phyloP scores from a whole-genome alignment of 2,888 invertebrate species.

The Pandemis corylana region DNA sequence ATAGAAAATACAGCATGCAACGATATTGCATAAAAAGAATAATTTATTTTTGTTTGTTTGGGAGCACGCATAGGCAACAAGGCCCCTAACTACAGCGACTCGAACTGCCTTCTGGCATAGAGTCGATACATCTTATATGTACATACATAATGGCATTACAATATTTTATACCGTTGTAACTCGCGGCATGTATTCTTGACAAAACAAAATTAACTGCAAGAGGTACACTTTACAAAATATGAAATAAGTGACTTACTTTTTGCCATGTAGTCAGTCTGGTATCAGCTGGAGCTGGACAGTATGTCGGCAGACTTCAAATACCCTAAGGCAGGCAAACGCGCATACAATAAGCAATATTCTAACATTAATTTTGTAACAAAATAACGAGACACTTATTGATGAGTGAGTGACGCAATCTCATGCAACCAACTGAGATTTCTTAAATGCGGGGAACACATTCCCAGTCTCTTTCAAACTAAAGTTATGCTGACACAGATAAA shows the following conservation, averaged over 20 bases:
- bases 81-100: background rate
- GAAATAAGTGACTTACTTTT: background rate
- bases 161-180: conserved; percentile 19
- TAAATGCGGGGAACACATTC: background rate
- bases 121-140: conserved; percentile 33
- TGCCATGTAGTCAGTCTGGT: background rate
- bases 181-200: background rate
- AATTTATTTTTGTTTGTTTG: too few relatives aligned
- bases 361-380: conserved; percentile 42
- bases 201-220: background rate
- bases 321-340: conserved; percentile 28
- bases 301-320: conserved; percentile 42
- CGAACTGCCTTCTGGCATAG: conserved; percentile 42
- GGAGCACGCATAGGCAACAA: background rate
- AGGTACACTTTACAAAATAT: background rate
- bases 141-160: conserved; percentile 39
- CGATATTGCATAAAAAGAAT: too few relatives aligned
- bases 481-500: background rate
- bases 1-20: conserved; percentile 3
- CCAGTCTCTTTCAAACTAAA: background rate
- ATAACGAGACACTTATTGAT: conserved; percentile 21
- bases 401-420: background rate
- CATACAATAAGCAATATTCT: conserved; percentile 44
- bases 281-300: conserved; percentile 37
- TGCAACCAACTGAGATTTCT: background rate